Evolutionary conservation across 2,113 vertebrate species (phyloP).

Genomic region (Brachionichthys hirsutus): DNA sequence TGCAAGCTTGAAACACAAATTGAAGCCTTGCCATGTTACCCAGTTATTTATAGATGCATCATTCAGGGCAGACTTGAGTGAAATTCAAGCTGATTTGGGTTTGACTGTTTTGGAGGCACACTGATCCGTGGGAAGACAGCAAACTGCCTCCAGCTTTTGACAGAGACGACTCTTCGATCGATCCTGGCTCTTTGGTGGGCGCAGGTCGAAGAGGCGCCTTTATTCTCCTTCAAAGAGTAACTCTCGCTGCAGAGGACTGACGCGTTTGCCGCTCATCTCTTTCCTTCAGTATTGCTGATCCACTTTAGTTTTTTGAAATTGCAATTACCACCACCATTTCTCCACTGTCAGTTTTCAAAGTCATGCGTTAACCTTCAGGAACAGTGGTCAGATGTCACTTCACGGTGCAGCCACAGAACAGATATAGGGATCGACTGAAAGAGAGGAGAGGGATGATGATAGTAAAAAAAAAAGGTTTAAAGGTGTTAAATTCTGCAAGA

Average conservation of each 20-base stretch:
- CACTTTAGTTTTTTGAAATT: conserved; percentile 15
- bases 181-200: conserved; percentile 6
- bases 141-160: not conserved
- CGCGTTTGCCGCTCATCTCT: conserved; percentile 18
- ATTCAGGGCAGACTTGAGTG: too few species aligned
- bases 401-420: conserved; percentile 16
- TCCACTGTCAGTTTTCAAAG: conserved; percentile 38
- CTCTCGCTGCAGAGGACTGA: not conserved
- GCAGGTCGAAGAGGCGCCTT: conserved; percentile 6
- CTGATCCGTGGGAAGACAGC: not conserved
- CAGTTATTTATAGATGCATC: too few species aligned
- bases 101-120: not conserved
- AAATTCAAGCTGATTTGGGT: not conserved
- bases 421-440: conserved; percentile 28
- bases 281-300: conserved; percentile 21
- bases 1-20: too few species aligned
- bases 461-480: conserved; percentile 43
- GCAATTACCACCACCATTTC: conserved; percentile 5
- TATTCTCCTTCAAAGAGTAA: conserved; percentile 1
- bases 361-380: conserved; percentile 48
- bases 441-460: conserved; percentile 16
- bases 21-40: too few species aligned
- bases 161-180: not conserved
- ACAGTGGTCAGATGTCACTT: conserved; percentile 41
- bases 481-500: conserved; percentile 48